Evolutionary conservation across 2,888 invertebrate species (phyloP), one percentile per base, ranked within the genome.

Genomic region (Amorpha juglandis): DNA sequence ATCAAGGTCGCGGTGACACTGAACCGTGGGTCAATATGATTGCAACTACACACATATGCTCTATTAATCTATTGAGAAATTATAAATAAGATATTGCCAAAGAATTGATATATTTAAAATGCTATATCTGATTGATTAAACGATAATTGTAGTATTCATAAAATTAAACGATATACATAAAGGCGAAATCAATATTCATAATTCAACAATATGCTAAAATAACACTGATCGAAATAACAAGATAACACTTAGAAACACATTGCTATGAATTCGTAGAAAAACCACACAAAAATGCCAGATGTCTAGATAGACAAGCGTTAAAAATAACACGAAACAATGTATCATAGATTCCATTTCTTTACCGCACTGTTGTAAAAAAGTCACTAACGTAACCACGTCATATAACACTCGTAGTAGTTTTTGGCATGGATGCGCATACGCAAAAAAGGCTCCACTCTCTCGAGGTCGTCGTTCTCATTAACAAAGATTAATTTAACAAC

Each of bases 401-500:
- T 48, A 48, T 19, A 58, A 42, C 42, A 42, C 42, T 42, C 14
- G 14, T 27, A 52, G 35, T 55, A 55, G 42, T 58, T 58, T 27
- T 42, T 42, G 58, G 58, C 63, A 51, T 62, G 16, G 9, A 52
- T 35, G 38, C 35, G n/a, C 62, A 55, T 50, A 65, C 21, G 35
- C 16, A 62, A 51, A 66, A 48, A 63, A 63, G 27, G 50, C 51
- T 63, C 38, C 35, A 38, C 9, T 7, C 9, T 55, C 38, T 62
- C 62, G 63, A 74, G 77, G 74, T 76, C 77, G 66, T 67, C 63
- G 75, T 68, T 69, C 72, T 69, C 67, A 70, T 71, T 73, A 63
- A 50, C 53, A 35, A 63, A 66, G 78, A 79, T 80, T 81, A 78
- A 78, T 80, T 81, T 71, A 71, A 67, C 75, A 80, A 78, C 76